A percentile compares a stretch with the other conserved stretches of the same genome.
Conservation (phyloP, 2,888 invertebrate species). For the Dolichopus griseipennis region DNA sequence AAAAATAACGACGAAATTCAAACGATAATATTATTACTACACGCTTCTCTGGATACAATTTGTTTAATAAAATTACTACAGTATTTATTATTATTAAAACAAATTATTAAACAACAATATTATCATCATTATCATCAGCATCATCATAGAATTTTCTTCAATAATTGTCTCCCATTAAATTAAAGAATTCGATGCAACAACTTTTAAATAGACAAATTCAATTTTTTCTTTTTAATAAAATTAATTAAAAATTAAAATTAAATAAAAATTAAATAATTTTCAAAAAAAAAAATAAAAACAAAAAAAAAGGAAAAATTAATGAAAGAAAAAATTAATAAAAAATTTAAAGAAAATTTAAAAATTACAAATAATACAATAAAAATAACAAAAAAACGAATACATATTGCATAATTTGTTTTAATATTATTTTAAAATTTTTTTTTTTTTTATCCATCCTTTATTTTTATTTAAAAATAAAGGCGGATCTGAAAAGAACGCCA, state of each 20-base stretch:
- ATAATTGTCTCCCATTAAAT: background rate
- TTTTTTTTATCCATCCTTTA: background rate
- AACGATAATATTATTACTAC: background rate
- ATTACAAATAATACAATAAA: background rate
- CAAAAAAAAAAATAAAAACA: too few relatives aligned
- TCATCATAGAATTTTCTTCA: background rate
- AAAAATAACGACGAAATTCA: too few relatives aligned
- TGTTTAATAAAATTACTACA: background rate
- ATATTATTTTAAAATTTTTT: background rate
- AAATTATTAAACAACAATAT: too few relatives aligned
- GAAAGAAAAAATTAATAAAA: too few relatives aligned
- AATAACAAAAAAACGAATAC: background rate
- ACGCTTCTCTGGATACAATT: background rate
- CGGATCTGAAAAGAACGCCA: constrained; percentile 36
- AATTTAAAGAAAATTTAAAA: background rate
- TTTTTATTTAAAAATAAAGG: constrained; percentile 13
- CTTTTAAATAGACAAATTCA: too few relatives aligned
- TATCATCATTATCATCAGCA: too few relatives aligned
- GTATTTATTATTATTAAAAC: background rate
- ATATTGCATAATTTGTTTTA: background rate
- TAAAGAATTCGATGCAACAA: too few relatives aligned
- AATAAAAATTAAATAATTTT: too few relatives aligned
- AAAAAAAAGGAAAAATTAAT: too few relatives aligned
- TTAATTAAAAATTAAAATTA: too few relatives aligned
- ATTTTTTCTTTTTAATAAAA: too few relatives aligned